Evolutionary conservation across 2,888 invertebrate genomes (phyloP), one percentile per base, ranked within the genome.

Genomic region (Tetranychus piercei): DNA sequence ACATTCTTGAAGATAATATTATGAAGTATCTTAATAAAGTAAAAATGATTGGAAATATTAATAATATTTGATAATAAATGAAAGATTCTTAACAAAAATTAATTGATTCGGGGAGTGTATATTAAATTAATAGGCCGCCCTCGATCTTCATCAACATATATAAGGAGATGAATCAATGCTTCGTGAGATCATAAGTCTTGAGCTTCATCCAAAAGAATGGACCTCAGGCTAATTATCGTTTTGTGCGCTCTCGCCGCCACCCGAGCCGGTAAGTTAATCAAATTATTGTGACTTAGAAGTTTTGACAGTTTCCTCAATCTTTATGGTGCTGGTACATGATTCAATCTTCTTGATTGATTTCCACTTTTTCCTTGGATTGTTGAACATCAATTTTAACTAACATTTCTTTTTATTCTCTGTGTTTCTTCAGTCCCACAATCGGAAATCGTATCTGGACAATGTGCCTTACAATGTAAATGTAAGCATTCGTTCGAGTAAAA

Each of bases 221-320:
- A 69, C 23, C 69, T 69, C 69, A 69, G 69, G 22, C 34, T 69
- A 23, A 23, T 69, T 20, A 11, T 69, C 34, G 22, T 69, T 11
- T 20, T 69, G 69, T 69, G 69, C 69, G 22, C 34, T 69, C 34
- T 69, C 69, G 69, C 69, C 69, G 69, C 69, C 69, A 69, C 20
- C 34, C 20, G 69, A 20, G 22, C 11, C 69, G 69, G 69, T 69
- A 69, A 23, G 20, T 23, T 23, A 69, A 23, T 69, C 34, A 34
- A 34, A 5, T 66, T 20, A 7, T 66, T 20, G 9, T 18, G 18
- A n/a, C n/a, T 66, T 66, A 20, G 20, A 66, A 66, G 20, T 20
- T 18, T 18, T 66, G 20, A 66, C 6, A 7, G 66, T 66, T 18
- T 66, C 66, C 66, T 34, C 34, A 34, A 5, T 34, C 34, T 34